Percentiles rank a stretch among this genome's conserved stretches.
phyloP scores from a whole-genome alignment of 37 sponge, comb jelly and placozoan genomes.

The Axinella damicornis region DNA sequence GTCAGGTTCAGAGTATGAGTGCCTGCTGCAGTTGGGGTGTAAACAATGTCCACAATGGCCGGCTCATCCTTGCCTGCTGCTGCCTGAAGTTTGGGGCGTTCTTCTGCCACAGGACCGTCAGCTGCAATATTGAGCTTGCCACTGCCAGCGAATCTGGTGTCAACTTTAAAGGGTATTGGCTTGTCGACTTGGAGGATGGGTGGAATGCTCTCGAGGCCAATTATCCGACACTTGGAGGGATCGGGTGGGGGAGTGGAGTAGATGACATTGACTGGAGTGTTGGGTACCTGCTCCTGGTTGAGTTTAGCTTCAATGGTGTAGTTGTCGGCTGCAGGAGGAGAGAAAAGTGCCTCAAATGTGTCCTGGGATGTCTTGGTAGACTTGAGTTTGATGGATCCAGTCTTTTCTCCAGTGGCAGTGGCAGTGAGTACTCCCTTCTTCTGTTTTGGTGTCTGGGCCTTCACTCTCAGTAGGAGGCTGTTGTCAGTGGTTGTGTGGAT shows the following conservation, averaged over 20 bases:
- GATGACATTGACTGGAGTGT: constrained; percentile 56
- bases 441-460: constrained; percentile 10
- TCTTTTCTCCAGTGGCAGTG: constrained; percentile 20
- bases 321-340: constrained; percentile 36
- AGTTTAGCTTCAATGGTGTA: constrained; percentile 48
- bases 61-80: not conserved
- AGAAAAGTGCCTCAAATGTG: constrained; percentile 48
- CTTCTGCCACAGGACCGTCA: constrained; percentile 24
- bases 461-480: constrained; percentile 8
- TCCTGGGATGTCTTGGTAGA: not conserved
- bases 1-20: constrained; percentile 51
- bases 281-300: constrained; percentile 38
- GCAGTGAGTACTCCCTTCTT: constrained; percentile 5
- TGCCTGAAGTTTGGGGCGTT: constrained; percentile 11
- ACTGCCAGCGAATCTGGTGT: constrained; percentile 76
- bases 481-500: constrained; percentile 18
- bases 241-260: constrained; percentile 35
- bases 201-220: constrained; percentile 52
- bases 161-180: constrained; percentile 49
- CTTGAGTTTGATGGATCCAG: not conserved
- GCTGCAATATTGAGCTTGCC: constrained; percentile 64
- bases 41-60: constrained; percentile 55
- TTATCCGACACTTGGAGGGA: constrained; percentile 51
- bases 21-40: constrained; percentile 64
- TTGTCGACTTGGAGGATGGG: constrained; percentile 26